These are phyloP conservation scores for Hyaena hyaena DNA, from an alignment of 2,113 vertebrate species.

Conservation along the genomic window DNA sequence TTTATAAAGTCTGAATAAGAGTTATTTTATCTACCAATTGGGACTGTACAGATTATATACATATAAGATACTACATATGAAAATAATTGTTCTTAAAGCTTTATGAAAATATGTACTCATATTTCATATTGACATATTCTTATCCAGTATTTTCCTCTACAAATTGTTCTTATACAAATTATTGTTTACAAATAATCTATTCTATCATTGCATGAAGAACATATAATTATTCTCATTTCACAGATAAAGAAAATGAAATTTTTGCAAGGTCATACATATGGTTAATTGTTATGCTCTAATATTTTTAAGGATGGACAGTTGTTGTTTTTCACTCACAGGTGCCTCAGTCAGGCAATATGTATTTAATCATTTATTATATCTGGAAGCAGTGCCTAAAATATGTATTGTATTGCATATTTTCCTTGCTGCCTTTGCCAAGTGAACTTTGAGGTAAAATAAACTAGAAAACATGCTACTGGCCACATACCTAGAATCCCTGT, in stretches of 20 bases:
- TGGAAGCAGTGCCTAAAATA: not conserved
- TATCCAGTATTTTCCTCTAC: not conserved
- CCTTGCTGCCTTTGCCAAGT: not conserved
- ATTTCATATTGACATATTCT: not conserved
- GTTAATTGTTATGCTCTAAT: not conserved
- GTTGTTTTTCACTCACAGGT: not conserved
- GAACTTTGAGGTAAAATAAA: not conserved
- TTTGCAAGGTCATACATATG: not conserved
- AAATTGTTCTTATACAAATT: not conserved
- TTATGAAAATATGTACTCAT: not conserved
- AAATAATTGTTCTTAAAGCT: not conserved
- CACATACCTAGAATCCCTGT: not conserved
- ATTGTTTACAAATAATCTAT: not conserved
- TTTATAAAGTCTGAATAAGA: not conserved
- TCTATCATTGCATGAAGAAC: not conserved
- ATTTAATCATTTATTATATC: not conserved
- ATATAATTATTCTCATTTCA: not conserved
- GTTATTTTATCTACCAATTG: not conserved
- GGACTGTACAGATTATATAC: not conserved
- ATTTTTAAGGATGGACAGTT: not conserved
- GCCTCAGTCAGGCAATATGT: not conserved
- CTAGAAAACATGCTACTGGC: not conserved
- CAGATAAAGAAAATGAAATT: not conserved
- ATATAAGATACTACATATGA: not conserved
- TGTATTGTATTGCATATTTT: not conserved